phyloP scores from a whole-genome alignment of 2,113 vertebrate species.

The Crotalus viridis region DNA sequence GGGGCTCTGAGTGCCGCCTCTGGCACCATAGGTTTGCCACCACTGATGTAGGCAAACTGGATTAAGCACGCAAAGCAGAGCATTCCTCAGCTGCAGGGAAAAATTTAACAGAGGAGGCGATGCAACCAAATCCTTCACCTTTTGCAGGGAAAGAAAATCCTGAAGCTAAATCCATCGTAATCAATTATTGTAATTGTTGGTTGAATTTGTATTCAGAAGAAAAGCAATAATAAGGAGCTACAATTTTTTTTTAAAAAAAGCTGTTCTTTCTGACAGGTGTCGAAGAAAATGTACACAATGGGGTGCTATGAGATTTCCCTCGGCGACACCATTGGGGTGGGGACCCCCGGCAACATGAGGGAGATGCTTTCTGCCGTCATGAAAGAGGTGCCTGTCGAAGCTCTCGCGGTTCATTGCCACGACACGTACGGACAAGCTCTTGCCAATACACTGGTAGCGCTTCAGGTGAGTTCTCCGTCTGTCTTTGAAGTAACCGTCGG shows the following conservation, averaged over 20 bases:
- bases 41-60: background rate
- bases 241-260: rapidly evolving
- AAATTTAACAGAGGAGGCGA: no score
- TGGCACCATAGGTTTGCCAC: no score
- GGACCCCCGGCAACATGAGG: constrained; percentile 88
- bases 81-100: no score
- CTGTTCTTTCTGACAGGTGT: constrained; percentile 73
- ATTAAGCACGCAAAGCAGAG: background rate
- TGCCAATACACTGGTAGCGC: constrained; percentile 89
- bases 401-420: constrained; percentile 94
- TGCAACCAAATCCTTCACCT: background rate
- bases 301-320: constrained; percentile 97
- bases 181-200: background rate
- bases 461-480: constrained; percentile 80
- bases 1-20: no score
- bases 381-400: constrained; percentile 84
- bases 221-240: background rate
- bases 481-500: background rate
- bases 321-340: constrained; percentile 93
- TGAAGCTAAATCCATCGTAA: background rate
- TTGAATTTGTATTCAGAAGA: background rate
- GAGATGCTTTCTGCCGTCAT: constrained; percentile 86
- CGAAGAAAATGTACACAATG: constrained; percentile 90
- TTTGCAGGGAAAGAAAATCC: background rate
- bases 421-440: constrained; percentile 97